These are phyloP conservation scores for Pangasius krempfi DNA, from an alignment of 2,797 vertebrate genomes.

Conservation along the genomic window DNA sequence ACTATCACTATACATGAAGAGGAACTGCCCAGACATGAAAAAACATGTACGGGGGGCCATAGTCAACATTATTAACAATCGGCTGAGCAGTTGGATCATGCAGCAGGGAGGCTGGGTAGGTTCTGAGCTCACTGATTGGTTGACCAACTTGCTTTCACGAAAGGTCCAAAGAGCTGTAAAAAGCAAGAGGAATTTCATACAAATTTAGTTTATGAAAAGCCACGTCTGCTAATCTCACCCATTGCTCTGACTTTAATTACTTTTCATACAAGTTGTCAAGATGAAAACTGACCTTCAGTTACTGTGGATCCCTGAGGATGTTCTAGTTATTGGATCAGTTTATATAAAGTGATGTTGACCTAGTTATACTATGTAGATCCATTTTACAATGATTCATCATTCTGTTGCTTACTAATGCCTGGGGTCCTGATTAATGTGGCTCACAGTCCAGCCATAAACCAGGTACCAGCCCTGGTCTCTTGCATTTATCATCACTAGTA, in stretches of 20 bases:
- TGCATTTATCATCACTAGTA: neutral
- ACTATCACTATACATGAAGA: constrained; percentile 64
- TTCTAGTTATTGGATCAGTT: neutral
- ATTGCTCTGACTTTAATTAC: neutral
- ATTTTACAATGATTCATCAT: neutral
- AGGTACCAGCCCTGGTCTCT: neutral
- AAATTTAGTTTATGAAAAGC: neutral
- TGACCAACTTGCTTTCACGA: neutral
- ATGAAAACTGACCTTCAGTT: neutral
- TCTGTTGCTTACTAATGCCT: neutral
- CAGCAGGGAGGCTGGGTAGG: constrained; percentile 79
- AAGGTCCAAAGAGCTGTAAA: neutral
- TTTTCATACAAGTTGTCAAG: neutral
- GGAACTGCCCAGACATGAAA: constrained; percentile 63
- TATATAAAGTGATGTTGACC: neutral
- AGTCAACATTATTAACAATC: constrained; percentile 60
- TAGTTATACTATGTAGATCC: neutral
- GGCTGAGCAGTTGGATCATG: constrained; percentile 63
- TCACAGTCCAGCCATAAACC: neutral
- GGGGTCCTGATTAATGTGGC: neutral
- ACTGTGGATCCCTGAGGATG: neutral
- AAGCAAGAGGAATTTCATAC: neutral
- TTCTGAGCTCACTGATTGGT: neutral
- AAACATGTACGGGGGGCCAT: constrained; percentile 26
- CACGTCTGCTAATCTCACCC: neutral